Conservation (phyloP, 2,797 vertebrate species). For the Gallirallus australis region DNA sequence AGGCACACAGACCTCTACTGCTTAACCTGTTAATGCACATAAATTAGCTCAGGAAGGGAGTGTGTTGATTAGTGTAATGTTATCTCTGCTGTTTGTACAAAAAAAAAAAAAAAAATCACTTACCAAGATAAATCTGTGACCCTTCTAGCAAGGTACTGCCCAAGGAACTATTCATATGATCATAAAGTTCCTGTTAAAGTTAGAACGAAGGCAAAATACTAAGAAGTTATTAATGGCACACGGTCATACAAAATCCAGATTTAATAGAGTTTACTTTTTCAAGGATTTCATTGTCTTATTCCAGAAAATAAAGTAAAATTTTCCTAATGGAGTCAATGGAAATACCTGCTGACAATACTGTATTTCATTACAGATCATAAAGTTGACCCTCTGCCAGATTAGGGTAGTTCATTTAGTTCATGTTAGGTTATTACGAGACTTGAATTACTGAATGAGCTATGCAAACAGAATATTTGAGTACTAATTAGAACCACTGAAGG, state of each 20-base stretch:
- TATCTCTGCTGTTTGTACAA: neutral
- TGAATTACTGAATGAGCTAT: neutral
- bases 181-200: slow-evolving; percentile 90
- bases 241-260: neutral
- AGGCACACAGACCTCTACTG: neutral
- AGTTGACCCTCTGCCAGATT: neutral
- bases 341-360: neutral
- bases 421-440: neutral
- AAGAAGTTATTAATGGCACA: neutral
- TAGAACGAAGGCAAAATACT: neutral
- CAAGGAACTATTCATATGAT: slow-evolving; percentile 97
- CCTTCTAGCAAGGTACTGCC: slow-evolving; percentile 87
- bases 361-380: neutral
- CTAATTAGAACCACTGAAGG: neutral
- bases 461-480: neutral
- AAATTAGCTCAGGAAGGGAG: slow-evolving; percentile 1
- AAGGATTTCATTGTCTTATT: neutral
- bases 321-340: neutral
- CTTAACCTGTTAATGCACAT: neutral
- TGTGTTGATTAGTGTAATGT: neutral
- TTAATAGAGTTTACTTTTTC: neutral
- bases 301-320: neutral
- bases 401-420: neutral
- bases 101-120: slow-evolving; percentile 44
- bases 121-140: slow-evolving; percentile 95